Percentiles rank a stretch among this genome's conserved stretches.
Conservation (phyloP, 2,888 invertebrate species). For the Koerneria pararmatus region DNA sequence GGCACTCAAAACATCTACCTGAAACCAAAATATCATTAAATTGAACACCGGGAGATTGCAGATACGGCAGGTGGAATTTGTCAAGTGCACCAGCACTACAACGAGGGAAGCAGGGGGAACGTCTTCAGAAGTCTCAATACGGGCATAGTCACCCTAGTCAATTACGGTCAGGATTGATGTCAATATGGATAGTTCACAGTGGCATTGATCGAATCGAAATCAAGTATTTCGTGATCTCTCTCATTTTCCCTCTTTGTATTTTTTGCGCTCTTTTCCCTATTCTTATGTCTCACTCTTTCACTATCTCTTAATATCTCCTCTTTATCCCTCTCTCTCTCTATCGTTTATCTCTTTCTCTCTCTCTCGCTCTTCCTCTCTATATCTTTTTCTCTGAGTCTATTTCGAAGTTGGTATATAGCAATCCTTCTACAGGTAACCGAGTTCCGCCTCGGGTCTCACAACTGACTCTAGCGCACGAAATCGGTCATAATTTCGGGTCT, state of each 20-base stretch:
- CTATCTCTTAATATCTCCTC: too few species aligned
- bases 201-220: too few species aligned
- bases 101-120: conserved; percentile 82
- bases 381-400: too few species aligned
- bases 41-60: conserved; percentile 45
- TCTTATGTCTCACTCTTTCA: too few species aligned
- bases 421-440: conserved; percentile 21
- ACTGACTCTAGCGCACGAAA: conserved; percentile 93
- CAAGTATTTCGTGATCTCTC: too few species aligned
- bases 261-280: too few species aligned
- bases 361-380: too few species aligned
- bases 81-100: conserved; percentile 90
- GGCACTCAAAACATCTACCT: not conserved
- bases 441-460: conserved; percentile 97
- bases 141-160: conserved; percentile 96
- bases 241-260: too few species aligned
- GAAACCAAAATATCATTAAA: not conserved
- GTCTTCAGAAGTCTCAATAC: conserved; percentile 93
- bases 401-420: too few species aligned
- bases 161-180: conserved; percentile 80
- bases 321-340: too few species aligned
- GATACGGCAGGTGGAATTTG: conserved; percentile 98
- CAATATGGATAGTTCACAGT: too few species aligned
- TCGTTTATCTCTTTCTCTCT: too few species aligned
- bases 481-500: conserved; percentile 98